phyloP scores from a whole-genome alignment of 2,113 vertebrate species.

The Chiloscyllium plagiosum region DNA sequence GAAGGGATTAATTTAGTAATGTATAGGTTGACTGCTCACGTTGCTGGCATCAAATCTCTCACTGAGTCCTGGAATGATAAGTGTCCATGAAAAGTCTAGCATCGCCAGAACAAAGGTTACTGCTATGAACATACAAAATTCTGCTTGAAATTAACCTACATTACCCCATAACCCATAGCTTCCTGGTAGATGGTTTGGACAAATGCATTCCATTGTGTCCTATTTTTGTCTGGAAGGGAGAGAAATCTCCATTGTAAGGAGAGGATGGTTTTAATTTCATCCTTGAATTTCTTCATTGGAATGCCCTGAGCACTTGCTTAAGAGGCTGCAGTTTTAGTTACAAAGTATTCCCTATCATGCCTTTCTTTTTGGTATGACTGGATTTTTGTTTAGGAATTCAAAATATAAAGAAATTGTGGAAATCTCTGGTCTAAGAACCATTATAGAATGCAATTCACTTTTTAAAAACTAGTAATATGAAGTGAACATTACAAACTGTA shows the following conservation, averaged over 20 bases:
- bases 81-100: background rate
- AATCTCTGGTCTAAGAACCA: background rate
- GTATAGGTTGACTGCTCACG: background rate
- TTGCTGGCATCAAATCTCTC: background rate
- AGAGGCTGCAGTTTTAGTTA: background rate
- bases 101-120: background rate
- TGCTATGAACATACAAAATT: background rate
- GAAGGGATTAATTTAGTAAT: background rate
- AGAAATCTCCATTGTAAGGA: background rate
- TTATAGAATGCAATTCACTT: background rate
- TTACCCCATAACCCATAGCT: background rate
- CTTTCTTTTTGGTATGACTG: background rate
- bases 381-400: background rate
- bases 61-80: background rate
- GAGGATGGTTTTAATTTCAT: slow-evolving; percentile 1
- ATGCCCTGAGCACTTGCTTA: background rate
- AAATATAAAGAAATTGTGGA: background rate
- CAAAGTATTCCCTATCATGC: too few species aligned
- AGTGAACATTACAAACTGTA: background rate
- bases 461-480: background rate
- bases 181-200: background rate
- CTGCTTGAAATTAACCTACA: background rate
- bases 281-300: background rate
- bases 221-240: background rate
- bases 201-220: background rate